These are phyloP conservation scores for Rhopilema esculentum DNA, from an alignment of 30 jellyfish, hydroid and myxozoan species.

Conservation along the genomic window DNA sequence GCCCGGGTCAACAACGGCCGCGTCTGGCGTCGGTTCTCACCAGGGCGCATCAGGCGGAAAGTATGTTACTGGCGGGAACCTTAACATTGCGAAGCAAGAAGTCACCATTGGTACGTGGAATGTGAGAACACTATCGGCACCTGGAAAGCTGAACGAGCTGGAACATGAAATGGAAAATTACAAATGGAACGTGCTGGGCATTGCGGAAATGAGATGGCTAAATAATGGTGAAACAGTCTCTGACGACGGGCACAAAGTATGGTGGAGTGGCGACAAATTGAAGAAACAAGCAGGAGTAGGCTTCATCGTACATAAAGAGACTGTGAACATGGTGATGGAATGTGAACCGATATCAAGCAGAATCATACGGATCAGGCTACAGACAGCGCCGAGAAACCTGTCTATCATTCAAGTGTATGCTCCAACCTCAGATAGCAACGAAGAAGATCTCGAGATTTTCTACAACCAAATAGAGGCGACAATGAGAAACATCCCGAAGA, in stretches of 20 bases:
- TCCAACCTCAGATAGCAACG: constrained; percentile 55
- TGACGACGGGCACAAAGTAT: constrained; percentile 50
- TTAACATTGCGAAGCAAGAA: constrained; percentile 34
- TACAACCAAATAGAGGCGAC: constrained; percentile 49
- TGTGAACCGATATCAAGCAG: constrained; percentile 58
- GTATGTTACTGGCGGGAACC: constrained; percentile 41
- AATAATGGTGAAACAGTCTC: constrained; percentile 42
- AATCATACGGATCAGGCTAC: constrained; percentile 42
- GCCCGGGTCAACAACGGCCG: constrained; percentile 70
- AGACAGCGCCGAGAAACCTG: constrained; percentile 26
- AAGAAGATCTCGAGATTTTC: constrained; percentile 32
- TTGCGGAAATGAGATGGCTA: constrained; percentile 53
- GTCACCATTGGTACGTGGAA: constrained; percentile 72
- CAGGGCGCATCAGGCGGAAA: constrained; percentile 47
- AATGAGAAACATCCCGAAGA: constrained; percentile 43
- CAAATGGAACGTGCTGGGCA: constrained; percentile 51
- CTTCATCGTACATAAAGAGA: constrained; percentile 17
- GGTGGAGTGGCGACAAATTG: constrained; percentile 57
- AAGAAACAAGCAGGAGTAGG: constrained; percentile 46
- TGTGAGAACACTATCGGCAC: constrained; percentile 46
- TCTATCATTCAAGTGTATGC: constrained; percentile 60
- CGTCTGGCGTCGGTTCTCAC: constrained; percentile 49
- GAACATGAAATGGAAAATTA: constrained; percentile 44
- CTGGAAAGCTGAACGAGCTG: constrained; percentile 51
- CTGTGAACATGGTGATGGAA: constrained; percentile 35